phyloP scores from a whole-genome alignment of 2,797 vertebrate genomes.

The Pseudomugil tenellus region DNA sequence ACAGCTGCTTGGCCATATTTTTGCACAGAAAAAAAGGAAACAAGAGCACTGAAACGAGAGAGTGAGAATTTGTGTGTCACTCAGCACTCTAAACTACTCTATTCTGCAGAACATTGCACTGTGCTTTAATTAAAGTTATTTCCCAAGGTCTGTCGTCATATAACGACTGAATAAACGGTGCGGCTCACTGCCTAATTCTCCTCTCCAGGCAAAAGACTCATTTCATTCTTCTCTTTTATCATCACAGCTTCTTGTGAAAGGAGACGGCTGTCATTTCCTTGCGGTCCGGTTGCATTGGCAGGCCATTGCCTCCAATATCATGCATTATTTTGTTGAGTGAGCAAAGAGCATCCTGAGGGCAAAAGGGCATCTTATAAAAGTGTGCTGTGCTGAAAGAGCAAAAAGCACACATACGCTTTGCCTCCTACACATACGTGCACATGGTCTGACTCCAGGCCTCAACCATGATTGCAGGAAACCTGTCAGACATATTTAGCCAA shows the following conservation, averaged over 20 bases:
- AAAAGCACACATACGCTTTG: constrained; percentile 28
- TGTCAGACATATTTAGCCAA: not conserved
- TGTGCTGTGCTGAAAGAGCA: constrained; percentile 54
- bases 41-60: constrained; percentile 26
- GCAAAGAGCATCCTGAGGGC: constrained; percentile 74
- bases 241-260: constrained; percentile 27
- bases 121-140: constrained; percentile 42
- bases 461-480: constrained; percentile 3
- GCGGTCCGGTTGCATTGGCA: constrained; percentile 45
- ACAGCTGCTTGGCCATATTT: constrained; percentile 47
- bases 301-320: constrained; percentile 48
- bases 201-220: constrained; percentile 47
- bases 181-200: constrained; percentile 57
- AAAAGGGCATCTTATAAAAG: constrained; percentile 60
- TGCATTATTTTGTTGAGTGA: constrained; percentile 70
- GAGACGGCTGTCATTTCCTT: constrained; percentile 46
- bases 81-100: constrained; percentile 28
- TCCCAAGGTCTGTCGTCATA: constrained; percentile 44
- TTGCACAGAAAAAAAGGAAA: constrained; percentile 50
- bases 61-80: constrained; percentile 40
- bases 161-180: constrained; percentile 64
- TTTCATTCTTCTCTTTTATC: constrained; percentile 54
- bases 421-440: constrained; percentile 17
- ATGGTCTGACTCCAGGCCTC: constrained; percentile 5
- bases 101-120: constrained; percentile 43